These are phyloP conservation scores for Drosophila paranaensis DNA, from an alignment of 2,888 invertebrate species.

Conservation along the genomic window DNA sequence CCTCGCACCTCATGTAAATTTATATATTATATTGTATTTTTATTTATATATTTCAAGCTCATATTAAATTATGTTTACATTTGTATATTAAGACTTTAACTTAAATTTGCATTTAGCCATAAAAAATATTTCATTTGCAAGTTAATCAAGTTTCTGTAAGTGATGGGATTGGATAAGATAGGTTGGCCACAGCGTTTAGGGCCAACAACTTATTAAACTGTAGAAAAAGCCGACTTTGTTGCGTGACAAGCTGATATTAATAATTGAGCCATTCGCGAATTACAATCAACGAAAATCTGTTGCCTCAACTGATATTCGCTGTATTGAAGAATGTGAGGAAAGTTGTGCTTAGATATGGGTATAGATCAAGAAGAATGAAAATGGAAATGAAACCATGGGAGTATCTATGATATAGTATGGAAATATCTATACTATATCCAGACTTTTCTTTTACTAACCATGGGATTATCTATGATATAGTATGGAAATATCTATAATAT, in stretches of 20 bases:
- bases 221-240: neutral
- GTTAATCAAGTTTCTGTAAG: neutral
- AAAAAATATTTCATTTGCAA: neutral
- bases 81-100: neutral
- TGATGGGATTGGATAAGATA: neutral
- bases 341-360: neutral
- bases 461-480: no score
- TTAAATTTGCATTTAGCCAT: neutral
- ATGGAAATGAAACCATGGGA: neutral
- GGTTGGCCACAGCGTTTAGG: neutral
- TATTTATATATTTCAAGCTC: no score
- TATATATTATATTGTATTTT: no score
- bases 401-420: no score
- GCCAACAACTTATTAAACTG: neutral
- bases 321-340: neutral
- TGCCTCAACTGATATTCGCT: neutral
- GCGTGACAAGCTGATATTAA: slow-evolving; percentile 5
- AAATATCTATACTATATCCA: no score
- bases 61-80: no score
- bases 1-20: no score
- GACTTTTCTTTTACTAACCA: no score
- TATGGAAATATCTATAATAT: no score
- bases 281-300: neutral
- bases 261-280: slow-evolving; percentile 1
- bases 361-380: neutral